Percentiles rank a stretch among this genome's conserved stretches.
Evolutionary conservation across 2,888 invertebrate species (phyloP).

Genomic region (Buathra laborator): DNA sequence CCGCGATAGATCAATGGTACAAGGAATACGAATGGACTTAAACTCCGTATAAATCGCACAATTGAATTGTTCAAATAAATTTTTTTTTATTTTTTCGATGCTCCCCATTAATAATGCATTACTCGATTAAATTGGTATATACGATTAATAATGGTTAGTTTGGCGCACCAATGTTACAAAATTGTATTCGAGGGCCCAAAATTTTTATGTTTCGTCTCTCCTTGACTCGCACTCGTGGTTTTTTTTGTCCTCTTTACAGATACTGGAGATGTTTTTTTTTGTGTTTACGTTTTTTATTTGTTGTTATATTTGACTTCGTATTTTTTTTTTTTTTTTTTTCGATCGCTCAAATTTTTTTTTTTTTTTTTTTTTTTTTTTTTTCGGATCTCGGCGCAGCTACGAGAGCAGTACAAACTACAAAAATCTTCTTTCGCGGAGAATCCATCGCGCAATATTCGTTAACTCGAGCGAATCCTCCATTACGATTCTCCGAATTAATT

Average conservation of each 20-base stretch:
- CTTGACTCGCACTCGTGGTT: conserved; percentile 3
- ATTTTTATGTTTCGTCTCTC: conserved; percentile 37
- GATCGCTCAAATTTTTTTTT: not conserved
- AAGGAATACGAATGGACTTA: not conserved
- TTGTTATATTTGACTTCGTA: not conserved
- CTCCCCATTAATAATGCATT: conserved; percentile 79
- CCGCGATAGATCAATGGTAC: not conserved
- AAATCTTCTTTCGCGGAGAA: conserved; percentile 20
- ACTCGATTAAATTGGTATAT: conserved; percentile 73
- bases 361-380: not conserved
- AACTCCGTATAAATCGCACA: not conserved
- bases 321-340: conserved; percentile 15
- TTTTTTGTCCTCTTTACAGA: conserved; percentile 11
- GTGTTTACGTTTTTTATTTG: conserved; percentile 19
- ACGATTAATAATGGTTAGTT: conserved; percentile 76
- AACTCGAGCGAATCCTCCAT: not conserved
- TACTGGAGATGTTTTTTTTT: not conserved
- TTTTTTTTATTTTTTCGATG: conserved; percentile 75
- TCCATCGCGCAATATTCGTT: not conserved
- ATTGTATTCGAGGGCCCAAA: conserved; percentile 58
- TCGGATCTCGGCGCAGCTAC: conserved; percentile 24
- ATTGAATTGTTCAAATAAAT: conserved; percentile 50
- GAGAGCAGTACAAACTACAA: conserved; percentile 53
- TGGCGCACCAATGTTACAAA: conserved; percentile 77
- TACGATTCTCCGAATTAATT: not conserved